Base-by-base conservation (phyloP, 2,113 vertebrate genomes). In the Phaetusa simplex region DNA sequence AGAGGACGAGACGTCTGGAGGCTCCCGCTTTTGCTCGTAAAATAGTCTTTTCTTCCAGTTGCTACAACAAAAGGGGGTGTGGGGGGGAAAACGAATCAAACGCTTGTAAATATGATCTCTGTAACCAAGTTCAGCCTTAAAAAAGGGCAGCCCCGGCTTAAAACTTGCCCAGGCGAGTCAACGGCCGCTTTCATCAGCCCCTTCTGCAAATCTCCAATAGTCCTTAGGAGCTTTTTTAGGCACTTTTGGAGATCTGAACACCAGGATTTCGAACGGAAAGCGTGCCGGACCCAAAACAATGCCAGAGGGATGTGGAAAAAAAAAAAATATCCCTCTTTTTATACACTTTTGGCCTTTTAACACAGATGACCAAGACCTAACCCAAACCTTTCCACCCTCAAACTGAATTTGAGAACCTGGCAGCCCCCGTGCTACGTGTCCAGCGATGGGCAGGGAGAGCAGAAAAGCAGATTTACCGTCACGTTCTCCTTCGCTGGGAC, bases 61-160 rank as follows among this genome's bases (percentile, higher is more conserved):
- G 12, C 70, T 86, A 13, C 5, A 6, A 66, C 27, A 55, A 50
- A 66, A 53, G 2, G 30, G 12, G 47, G 47, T 2, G 17, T 4
- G 17, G 17, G 7, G 9, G 8, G 5, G 4, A 2, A 5, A 26
- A 87, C 1, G 3, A 42, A 42, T 19, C 9, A 15, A 29, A 80
- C 1, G 0, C 13, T 47, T 26, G 11, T 11, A 61, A 50, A 23
- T 6, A 26, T 0, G 3, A 27, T 14, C 16, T 3, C 0, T 19
- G 34, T 21, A 27, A 22, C 34, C 18, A 42, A 61, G 30, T 20
- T 32, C 9, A 18, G 67, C 59, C 38, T 55, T n/a, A 12, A 15
- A 40, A 69, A 69, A 58, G 38, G 34, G 8, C 34, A 26, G 24
- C 24, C 6, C 16, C 21, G 9, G 19, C n/a, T 36, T 30, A 7